These are phyloP conservation scores for Euthynnus affinis DNA, from an alignment of 2,797 vertebrate species.

Conservation along the genomic window DNA sequence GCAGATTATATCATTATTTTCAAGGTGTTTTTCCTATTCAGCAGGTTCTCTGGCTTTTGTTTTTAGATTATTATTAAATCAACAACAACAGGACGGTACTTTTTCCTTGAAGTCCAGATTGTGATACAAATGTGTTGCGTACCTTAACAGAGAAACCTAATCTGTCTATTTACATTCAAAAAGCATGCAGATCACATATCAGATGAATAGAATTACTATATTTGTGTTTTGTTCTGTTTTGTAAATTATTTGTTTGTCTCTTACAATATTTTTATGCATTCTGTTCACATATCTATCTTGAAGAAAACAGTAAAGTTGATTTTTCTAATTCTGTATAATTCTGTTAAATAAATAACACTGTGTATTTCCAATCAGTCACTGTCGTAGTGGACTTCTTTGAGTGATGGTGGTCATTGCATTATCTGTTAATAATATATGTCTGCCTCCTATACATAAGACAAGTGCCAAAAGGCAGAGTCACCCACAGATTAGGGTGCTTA, in stretches of 20 bases:
- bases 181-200: neutral
- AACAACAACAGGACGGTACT: neutral
- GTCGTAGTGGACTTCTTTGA: neutral
- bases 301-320: neutral
- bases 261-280: neutral
- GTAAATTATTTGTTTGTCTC: slow-evolving; percentile 18
- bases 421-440: too few relatives aligned
- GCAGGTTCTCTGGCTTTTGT: neutral
- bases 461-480: too few relatives aligned
- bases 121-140: neutral
- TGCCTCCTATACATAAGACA: neutral
- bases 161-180: neutral
- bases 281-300: neutral
- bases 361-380: neutral
- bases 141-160: neutral
- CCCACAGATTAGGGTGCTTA: neutral
- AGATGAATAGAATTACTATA: neutral
- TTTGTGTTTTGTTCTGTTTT: slow-evolving; percentile 1
- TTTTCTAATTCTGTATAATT: slow-evolving; percentile 5
- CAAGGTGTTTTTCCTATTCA: neutral
- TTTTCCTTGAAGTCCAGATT: neutral
- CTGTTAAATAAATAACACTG: slow-evolving; percentile 60
- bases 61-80: neutral
- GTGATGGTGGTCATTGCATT: neutral
- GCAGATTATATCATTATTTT: neutral